Evolutionary conservation across 2,888 invertebrate species (phyloP).

Genomic region (Campoplex capitator): DNA sequence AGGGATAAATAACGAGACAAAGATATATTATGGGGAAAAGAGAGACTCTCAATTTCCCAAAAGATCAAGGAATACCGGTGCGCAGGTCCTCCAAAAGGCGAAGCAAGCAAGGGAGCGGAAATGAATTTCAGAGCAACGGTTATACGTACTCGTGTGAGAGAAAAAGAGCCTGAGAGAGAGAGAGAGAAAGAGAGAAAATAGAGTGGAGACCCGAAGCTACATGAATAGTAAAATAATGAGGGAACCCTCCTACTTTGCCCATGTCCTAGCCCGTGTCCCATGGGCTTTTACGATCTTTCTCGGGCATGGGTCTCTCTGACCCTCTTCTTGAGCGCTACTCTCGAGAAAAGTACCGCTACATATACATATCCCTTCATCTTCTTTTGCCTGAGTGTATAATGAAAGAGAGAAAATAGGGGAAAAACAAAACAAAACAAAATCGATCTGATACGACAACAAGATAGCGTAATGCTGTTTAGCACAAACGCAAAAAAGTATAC

Average conservation of each 20-base stretch:
- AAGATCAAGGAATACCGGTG: slow-evolving; percentile 58
- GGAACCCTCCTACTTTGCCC: slow-evolving; percentile 49
- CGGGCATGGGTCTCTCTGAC: slow-evolving; percentile 47
- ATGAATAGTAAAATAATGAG: slow-evolving; percentile 67
- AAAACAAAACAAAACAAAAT: slow-evolving; percentile 21
- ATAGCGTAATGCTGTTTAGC: slow-evolving; percentile 20
- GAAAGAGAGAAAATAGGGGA: slow-evolving; percentile 39
- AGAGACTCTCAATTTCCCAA: slow-evolving; percentile 57
- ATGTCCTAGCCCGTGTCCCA: slow-evolving; percentile 55
- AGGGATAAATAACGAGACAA: slow-evolving; percentile 41
- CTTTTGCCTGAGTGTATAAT: slow-evolving; percentile 51
- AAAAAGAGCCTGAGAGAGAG: background rate
- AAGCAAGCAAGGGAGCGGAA: slow-evolving; percentile 48
- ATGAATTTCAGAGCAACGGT: slow-evolving; percentile 62
- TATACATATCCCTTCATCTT: slow-evolving; percentile 41
- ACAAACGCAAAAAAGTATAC: background rate
- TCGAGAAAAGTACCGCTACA: slow-evolving; percentile 52
- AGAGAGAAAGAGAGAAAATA: slow-evolving; percentile 17
- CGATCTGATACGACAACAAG: slow-evolving; percentile 27
- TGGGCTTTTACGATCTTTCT: slow-evolving; percentile 59
- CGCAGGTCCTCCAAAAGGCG: slow-evolving; percentile 47
- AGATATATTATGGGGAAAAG: slow-evolving; percentile 39
- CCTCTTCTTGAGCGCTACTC: slow-evolving; percentile 53
- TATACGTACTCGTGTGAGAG: background rate
- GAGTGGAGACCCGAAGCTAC: slow-evolving; percentile 57